These are phyloP conservation scores for Globodera rostochiensis DNA, from an alignment of 1,140 invertebrate species.

Conservation along the genomic window DNA sequence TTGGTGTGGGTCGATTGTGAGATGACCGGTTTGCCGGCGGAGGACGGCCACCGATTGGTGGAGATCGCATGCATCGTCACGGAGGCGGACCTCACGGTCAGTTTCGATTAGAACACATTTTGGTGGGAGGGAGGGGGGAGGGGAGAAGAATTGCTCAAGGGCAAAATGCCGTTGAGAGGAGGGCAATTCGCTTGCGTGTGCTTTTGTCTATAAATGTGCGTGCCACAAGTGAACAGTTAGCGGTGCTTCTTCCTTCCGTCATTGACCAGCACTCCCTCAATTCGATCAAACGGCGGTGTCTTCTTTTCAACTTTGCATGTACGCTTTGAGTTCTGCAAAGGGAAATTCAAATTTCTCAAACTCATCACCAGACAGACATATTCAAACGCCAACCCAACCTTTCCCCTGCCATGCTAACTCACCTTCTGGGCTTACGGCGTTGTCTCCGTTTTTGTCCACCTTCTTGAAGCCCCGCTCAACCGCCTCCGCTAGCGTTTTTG, in stretches of 20 bases:
- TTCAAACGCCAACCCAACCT: no score
- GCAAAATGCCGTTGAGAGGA: no score
- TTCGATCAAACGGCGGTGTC: not conserved
- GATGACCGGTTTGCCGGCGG: slow-evolving; percentile 49
- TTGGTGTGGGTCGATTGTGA: slow-evolving; percentile 55
- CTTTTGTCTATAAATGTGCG: no score
- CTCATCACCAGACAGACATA: no score
- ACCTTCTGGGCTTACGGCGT: slow-evolving; percentile 1
- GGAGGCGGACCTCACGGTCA: slow-evolving; percentile 40
- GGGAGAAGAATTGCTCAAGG: no score
- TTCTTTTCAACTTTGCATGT: slow-evolving; percentile 17
- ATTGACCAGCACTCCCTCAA: no score
- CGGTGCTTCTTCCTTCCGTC: no score
- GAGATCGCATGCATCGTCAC: slow-evolving; percentile 53
- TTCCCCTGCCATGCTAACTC: no score
- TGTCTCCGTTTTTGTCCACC: slow-evolving; percentile 19
- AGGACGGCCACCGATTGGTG: slow-evolving; percentile 39
- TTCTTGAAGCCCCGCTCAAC: slow-evolving; percentile 23
- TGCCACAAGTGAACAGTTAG: no score
- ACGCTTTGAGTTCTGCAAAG: slow-evolving; percentile 14
- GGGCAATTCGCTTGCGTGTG: no score
- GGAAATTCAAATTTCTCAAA: not conserved
- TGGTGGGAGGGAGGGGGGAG: no score
- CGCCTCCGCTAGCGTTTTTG: slow-evolving; percentile 21
- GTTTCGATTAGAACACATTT: not conserved